Evolutionary conservation across 2,113 vertebrate genomes (phyloP), one percentile per base, ranked within the genome.

Genomic region (Ovibos moschatus): DNA sequence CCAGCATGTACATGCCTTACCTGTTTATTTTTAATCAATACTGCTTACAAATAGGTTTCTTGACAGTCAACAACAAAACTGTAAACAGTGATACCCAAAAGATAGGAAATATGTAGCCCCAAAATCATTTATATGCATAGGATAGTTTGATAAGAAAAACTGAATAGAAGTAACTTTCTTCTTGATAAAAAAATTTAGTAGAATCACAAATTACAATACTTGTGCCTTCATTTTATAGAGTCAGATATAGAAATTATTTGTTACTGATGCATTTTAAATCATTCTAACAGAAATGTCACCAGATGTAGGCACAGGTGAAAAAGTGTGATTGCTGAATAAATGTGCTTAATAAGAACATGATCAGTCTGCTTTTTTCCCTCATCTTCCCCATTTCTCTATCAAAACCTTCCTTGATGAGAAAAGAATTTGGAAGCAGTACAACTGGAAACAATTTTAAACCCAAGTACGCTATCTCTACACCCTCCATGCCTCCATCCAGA

Each of bases 21-120:
- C 6, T 95, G 8, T 84, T 36, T 60, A 81, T 53, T 82, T 36
- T 47, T 47, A 78, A 19, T 43, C 55, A 89, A 51, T 45, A 51
- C 30, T 92, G 11, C 57, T 97, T 58, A 94, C 30, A 81, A 91
- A 85, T 10, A 76, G 40, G 8, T 33, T 91, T 76, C n/a, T 81
- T 95, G 33, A 83, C 16, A 88, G 51, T 87, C 6, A 91, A 53
- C 21, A 92, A 94, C 81, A 51, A 87, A 97, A 97, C 85, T 33
- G 7, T 85, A 43, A 89, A 64, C 83, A 84, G 36, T 89, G 95
- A 96, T 71, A 27, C 96, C 33, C 33, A 85, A 88, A 30, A 45
- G 14, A 83, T 8, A 64, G 23, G 57, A 95, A 95, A 47, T 55
- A 83, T 36, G 14, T 89, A 76, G n/a, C 1, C 4, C 9, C 3